Percentiles rank a stretch among this genome's conserved stretches.
Conservation (phyloP, 1,140 invertebrate species). For the Danaus melanippus region DNA sequence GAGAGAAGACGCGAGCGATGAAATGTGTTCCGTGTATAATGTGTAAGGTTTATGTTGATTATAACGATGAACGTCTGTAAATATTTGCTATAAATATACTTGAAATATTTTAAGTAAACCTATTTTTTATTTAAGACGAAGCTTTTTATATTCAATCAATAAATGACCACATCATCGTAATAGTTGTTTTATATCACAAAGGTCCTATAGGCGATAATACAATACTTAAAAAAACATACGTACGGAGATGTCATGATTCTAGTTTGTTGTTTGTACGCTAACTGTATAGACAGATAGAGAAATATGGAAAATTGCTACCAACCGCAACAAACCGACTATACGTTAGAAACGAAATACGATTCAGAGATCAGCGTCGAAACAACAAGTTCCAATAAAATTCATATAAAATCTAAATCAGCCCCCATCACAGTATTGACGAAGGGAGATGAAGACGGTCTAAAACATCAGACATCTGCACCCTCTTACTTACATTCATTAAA, state of each 20-base stretch:
- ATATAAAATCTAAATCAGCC: conserved; percentile 27
- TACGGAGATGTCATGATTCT: no score
- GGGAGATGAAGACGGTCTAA: conserved; percentile 21
- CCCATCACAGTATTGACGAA: conserved; percentile 18
- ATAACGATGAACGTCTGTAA: conserved; percentile 11
- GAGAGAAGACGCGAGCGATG: conserved; percentile 13
- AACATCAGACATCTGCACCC: conserved; percentile 46
- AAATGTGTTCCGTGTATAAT: background rate
- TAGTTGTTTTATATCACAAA: no score
- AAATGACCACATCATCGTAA: no score
- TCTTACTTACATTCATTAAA: conserved; percentile 46
- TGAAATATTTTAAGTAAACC: background rate
- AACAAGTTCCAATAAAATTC: conserved; percentile 2
- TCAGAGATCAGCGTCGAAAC: no score
- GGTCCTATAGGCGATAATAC: no score
- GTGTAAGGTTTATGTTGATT: conserved; percentile 1
- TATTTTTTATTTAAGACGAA: background rate
- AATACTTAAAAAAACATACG: no score
- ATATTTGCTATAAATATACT: conserved; percentile 11
- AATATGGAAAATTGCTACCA: no score
- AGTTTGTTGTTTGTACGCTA: no score
- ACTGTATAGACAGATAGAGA: no score
- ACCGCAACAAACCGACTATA: no score
- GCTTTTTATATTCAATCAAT: background rate
- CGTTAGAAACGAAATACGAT: no score